Conservation (phyloP, 2,113 vertebrate species). For the Phoxinus phoxinus region DNA sequence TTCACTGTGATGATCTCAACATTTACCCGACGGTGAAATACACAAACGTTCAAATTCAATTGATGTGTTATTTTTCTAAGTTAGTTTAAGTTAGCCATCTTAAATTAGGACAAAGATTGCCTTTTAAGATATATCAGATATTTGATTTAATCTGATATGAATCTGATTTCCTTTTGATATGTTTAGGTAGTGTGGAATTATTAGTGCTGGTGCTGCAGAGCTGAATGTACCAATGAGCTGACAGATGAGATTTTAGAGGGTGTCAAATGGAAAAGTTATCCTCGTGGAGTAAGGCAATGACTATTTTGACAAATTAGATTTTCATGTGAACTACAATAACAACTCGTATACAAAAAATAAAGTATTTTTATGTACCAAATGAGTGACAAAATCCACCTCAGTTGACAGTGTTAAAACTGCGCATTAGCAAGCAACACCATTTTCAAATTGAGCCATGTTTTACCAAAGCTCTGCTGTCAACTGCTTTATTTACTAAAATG, state of each 20-base stretch:
- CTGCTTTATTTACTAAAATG: not conserved
- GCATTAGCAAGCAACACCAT: not conserved
- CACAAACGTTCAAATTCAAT: not conserved
- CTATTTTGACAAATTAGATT: not conserved
- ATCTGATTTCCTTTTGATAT: not conserved
- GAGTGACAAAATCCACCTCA: not conserved
- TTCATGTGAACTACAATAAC: not conserved
- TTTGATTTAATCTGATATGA: not conserved
- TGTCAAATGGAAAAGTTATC: not conserved
- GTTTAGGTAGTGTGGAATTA: not conserved
- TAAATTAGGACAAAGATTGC: not conserved
- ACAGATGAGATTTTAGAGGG: not conserved
- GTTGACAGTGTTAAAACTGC: not conserved
- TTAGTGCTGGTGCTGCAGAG: not conserved
- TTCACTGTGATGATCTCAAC: not conserved
- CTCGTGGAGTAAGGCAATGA: not conserved
- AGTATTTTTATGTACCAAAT: not conserved
- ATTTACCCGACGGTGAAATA: not conserved
- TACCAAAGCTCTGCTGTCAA: not conserved
- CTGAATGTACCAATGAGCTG: not conserved
- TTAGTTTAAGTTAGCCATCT: not conserved
- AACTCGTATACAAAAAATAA: not conserved
- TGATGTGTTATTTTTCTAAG: not conserved
- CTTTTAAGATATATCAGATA: not conserved
- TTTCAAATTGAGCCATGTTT: constrained; percentile 3